Percentiles rank a stretch among this genome's conserved stretches.
Evolutionary conservation across 2,888 invertebrate genomes (phyloP).

Genomic region (Eupithecia centaureata): DNA sequence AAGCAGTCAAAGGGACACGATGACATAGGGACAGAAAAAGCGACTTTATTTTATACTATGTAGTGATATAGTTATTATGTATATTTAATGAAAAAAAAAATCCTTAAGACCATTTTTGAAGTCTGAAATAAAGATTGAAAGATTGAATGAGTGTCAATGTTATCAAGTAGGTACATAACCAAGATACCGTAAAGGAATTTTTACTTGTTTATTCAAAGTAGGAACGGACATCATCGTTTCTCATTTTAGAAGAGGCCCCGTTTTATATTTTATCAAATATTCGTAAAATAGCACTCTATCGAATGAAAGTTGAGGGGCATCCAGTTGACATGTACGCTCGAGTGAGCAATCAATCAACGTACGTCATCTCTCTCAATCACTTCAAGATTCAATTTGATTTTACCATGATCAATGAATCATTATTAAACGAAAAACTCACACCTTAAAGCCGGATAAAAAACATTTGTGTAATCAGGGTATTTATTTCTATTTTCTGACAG

Average conservation of each 20-base stretch:
- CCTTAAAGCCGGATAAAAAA: background rate
- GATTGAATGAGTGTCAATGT: too few species aligned
- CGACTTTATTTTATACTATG: too few species aligned
- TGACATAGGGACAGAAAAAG: too few species aligned
- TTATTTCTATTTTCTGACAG: too few species aligned
- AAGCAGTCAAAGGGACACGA: too few species aligned
- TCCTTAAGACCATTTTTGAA: too few species aligned
- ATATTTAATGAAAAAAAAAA: too few species aligned
- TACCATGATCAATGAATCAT: constrained; percentile 35
- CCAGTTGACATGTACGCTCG: constrained; percentile 20
- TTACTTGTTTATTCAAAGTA: background rate
- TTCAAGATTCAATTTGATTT: constrained; percentile 20
- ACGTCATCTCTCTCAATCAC: constrained; percentile 22
- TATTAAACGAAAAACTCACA: constrained; percentile 31
- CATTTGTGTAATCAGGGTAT: too few species aligned
- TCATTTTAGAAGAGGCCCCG: constrained; percentile 5
- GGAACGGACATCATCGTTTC: background rate
- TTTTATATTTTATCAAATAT: constrained; percentile 8
- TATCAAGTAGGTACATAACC: too few species aligned
- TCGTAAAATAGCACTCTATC: constrained; percentile 18
- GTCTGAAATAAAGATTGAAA: too few species aligned
- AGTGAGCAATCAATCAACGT: constrained; percentile 29
- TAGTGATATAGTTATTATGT: too few species aligned
- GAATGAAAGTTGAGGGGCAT: constrained; percentile 25
- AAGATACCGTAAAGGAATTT: too few species aligned